Evolutionary conservation across 2,888 invertebrate genomes (phyloP).

Genomic region (Rapana venosa): DNA sequence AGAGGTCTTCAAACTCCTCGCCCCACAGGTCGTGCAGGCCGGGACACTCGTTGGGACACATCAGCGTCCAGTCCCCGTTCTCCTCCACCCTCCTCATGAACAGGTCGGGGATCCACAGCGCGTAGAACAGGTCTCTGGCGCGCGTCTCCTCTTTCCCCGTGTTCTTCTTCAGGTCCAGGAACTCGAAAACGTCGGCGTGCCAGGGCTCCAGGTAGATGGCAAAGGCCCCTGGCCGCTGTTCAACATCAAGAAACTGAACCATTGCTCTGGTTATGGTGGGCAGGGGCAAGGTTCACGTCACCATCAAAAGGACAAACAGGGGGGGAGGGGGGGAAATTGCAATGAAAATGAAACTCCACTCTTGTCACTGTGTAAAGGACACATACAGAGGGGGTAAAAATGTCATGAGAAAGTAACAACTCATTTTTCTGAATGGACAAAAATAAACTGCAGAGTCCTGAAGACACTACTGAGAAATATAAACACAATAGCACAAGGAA

Average conservation of each 20-base stretch:
- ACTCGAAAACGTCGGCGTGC: conserved; percentile 98
- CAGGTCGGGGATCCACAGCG: conserved; percentile 97
- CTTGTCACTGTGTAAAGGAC: no score
- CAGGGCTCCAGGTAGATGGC: conserved; percentile 99
- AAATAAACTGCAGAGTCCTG: no score
- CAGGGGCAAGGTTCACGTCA: not conserved
- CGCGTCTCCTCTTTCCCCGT: conserved; percentile 95
- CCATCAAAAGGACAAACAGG: no score
- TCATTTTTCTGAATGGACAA: no score
- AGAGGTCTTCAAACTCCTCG: conserved; percentile 93
- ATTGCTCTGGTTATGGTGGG: not conserved
- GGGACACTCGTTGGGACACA: conserved; percentile 97
- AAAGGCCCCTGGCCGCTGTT: conserved; percentile 93
- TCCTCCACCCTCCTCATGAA: conserved; percentile 94
- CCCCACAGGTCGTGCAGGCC: conserved; percentile 96
- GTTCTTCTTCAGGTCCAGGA: conserved; percentile 95
- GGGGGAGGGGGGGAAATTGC: no score
- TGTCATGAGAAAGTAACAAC: no score
- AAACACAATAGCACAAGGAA: no score
- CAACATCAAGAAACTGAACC: not conserved
- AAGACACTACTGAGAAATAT: no score
- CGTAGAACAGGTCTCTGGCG: conserved; percentile 97
- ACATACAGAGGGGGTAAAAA: no score
- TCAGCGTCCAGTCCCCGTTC: conserved; percentile 93
- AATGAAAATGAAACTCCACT: no score